Base-by-base conservation (phyloP, 2,113 vertebrate genomes). In the Microcebus murinus region DNA sequence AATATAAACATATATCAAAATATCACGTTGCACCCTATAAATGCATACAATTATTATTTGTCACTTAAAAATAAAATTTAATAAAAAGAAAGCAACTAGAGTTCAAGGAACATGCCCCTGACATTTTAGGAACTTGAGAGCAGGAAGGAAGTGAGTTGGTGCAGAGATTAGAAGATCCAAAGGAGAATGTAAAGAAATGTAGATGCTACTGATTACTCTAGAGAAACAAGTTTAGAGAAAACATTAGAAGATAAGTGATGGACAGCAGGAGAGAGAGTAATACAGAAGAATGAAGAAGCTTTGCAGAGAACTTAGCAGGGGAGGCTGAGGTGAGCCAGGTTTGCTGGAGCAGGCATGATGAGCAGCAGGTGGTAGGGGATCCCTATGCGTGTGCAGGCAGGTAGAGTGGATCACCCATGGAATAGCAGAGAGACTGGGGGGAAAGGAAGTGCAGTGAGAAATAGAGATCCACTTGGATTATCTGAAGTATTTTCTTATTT, bases 341-440 rank as follows among this genome's bases (percentile, higher is more conserved):
- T 73, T 52, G 9, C 13, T 48, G 3, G 4, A 74, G 9, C 8
- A 67, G 10, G 11, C 20, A 55, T 21, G 6, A 59, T 61, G 12
- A 87, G 31, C 8, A 61, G 25, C 59, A 20, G 31, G 79, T 21
- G 17, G 10, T 25, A 48, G 5, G 1, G 29, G 34, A n/a, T 25
- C 9, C 2, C 6, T 29, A 59, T 57, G 55, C 18, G 2, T 8
- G 17, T 55, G 11, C 2, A 3, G 3, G 12, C 12, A 11, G 20
- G 11, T 50, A 34, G 52, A 6, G n/a, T 45, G 21, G n/a, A 15
- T 36, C 73, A 25, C 36, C 2, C 17, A 8, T 0, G 14, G 42
- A 29, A 27, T 4, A 9, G 4, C 6, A 17, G 1, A 0, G 2
- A 85, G 20, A 36, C 0, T 21, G 12, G 1, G 8, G 21, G 11